Evolutionary conservation across 2,888 invertebrate genomes (phyloP).

Genomic region (Caenorhabditis parvicauda): DNA sequence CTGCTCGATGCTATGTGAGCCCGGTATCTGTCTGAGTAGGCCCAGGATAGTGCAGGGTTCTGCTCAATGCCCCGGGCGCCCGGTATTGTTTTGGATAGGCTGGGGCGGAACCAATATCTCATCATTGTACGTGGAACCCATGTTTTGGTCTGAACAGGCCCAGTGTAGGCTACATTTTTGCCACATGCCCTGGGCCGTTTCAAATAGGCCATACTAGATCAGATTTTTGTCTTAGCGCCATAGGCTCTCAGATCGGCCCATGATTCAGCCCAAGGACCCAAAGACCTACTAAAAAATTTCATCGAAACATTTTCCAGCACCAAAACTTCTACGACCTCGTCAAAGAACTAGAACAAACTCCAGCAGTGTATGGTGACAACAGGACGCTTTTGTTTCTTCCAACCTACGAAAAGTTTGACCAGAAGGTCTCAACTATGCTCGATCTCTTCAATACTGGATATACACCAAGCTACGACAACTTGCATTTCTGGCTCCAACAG

Average conservation of each 20-base stretch:
- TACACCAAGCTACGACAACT: constrained; percentile 40
- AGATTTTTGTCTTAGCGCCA: not conserved
- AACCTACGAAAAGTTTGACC: constrained; percentile 50
- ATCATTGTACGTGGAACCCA: no score
- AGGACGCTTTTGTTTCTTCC: constrained; percentile 52
- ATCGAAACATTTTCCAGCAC: constrained; percentile 7
- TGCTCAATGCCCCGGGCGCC: no score
- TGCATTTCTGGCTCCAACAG: constrained; percentile 46
- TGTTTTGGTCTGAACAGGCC: no score
- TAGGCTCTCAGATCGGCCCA: not conserved
- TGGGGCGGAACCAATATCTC: no score
- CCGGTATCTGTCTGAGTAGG: no score
- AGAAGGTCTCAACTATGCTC: constrained; percentile 10
- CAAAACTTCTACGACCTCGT: constrained; percentile 40
- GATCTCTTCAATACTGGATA: constrained; percentile 23
- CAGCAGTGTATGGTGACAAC: constrained; percentile 48
- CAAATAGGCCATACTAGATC: no score
- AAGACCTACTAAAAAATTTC: not conserved
- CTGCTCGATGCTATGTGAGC: no score
- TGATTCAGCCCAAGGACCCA: not conserved
- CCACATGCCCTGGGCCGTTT: no score
- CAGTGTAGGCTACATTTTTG: no score
- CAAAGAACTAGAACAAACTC: constrained; percentile 42
- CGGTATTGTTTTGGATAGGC: no score
- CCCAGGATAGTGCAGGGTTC: no score